A percentile compares a stretch with the other conserved stretches of the same genome.
These are phyloP conservation scores for Nomada ferruginata DNA, from an alignment of 2,888 invertebrate genomes.

Conservation along the genomic window DNA sequence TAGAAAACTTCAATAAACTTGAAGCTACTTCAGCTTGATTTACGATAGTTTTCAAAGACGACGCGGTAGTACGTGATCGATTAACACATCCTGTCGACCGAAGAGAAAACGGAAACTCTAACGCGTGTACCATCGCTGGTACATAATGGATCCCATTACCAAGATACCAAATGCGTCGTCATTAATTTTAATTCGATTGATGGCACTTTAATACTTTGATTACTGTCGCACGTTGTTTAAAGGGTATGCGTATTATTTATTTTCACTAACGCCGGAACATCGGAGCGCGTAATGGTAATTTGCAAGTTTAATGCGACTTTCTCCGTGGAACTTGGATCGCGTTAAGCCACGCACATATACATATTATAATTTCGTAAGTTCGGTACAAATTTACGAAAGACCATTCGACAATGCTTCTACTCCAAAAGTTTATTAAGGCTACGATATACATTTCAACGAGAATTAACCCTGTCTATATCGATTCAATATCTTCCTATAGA, in stretches of 20 bases:
- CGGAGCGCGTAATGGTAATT: neutral
- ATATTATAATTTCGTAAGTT: slow-evolving; percentile 10
- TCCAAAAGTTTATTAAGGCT: too few relatives aligned
- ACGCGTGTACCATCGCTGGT: neutral
- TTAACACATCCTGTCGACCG: slow-evolving; percentile 4
- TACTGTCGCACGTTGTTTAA: slow-evolving; percentile 4
- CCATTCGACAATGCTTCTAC: neutral
- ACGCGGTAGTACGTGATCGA: neutral
- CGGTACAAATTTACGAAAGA: neutral
- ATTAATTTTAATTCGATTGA: slow-evolving; percentile 23
- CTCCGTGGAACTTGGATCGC: slow-evolving; percentile 17
- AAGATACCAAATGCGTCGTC: slow-evolving; percentile 8
- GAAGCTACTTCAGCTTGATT: neutral
- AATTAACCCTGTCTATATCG: too few relatives aligned
- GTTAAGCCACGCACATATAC: neutral
- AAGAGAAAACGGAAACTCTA: slow-evolving; percentile 22
- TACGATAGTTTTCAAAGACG: slow-evolving; percentile 3
- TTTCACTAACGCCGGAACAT: slow-evolving; percentile 9
- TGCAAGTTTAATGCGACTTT: slow-evolving; percentile 32
- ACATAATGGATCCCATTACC: slow-evolving; percentile 15
- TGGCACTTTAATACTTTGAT: slow-evolving; percentile 21
- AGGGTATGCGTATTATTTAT: slow-evolving; percentile 28
- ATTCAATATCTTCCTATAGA: too few relatives aligned
- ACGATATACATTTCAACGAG: too few relatives aligned
- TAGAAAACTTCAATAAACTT: neutral